phyloP scores from a whole-genome alignment of 2,113 vertebrate genomes.

The Paralichthys olivaceus region DNA sequence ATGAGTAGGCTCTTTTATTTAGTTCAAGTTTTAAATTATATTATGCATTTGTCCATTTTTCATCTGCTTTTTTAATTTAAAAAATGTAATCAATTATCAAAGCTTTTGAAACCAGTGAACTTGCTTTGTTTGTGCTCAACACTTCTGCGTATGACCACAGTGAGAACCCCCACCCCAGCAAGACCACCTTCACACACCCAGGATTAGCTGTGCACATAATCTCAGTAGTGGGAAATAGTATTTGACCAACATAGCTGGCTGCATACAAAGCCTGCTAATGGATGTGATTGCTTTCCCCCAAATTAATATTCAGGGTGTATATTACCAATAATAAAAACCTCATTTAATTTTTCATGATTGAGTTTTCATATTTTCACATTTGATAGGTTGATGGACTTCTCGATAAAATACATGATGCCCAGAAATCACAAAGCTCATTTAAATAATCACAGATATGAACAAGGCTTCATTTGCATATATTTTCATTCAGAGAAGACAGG shows the following conservation, averaged over 20 bases:
- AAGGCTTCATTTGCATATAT: constrained; percentile 33
- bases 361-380: background rate
- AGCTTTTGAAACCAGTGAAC: background rate
- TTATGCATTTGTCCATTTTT: background rate
- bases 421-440: constrained; percentile 24
- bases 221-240: background rate
- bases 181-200: too few species aligned
- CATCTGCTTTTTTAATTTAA: background rate
- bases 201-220: background rate
- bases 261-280: background rate
- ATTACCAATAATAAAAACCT: background rate
- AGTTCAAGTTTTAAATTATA: background rate
- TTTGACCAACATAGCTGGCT: background rate
- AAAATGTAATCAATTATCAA: background rate
- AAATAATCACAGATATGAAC: constrained; percentile 19
- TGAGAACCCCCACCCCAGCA: too few species aligned
- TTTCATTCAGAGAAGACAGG: constrained; percentile 3
- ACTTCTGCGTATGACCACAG: too few species aligned
- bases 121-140: background rate
- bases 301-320: background rate
- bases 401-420: background rate
- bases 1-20: background rate
- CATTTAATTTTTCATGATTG: background rate
- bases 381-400: constrained; percentile 12
- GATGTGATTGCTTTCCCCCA: background rate